These are phyloP conservation scores for Phenganax stokvisi DNA, from an alignment of 92 coral and sea anemone species.

Conservation along the genomic window DNA sequence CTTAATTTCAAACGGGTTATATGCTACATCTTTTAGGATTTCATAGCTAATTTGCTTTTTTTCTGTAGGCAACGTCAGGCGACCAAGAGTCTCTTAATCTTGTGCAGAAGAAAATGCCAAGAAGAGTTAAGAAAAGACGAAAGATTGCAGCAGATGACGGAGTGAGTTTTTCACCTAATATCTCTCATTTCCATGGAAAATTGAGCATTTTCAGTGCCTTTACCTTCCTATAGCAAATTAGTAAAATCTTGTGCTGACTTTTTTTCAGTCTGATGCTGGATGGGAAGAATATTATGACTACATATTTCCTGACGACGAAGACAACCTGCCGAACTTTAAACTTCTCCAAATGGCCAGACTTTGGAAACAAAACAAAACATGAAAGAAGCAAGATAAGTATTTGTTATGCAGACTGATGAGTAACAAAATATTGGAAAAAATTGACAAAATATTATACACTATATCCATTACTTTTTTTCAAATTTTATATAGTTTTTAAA, in stretches of 20 bases:
- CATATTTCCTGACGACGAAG: constrained; percentile 94
- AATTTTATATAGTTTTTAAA: too few relatives aligned
- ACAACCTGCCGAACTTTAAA: constrained; percentile 87
- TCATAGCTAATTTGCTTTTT: neutral
- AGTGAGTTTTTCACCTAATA: constrained; percentile 40
- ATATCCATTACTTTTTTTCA: too few relatives aligned
- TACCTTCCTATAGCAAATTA: neutral
- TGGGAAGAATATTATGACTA: constrained; percentile 98
- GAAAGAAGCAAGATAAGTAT: too few relatives aligned
- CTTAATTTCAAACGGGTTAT: too few relatives aligned
- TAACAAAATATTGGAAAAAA: too few relatives aligned
- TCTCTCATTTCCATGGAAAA: too few relatives aligned
- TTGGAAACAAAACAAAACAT: constrained; percentile 77
- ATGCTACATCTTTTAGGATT: too few relatives aligned
- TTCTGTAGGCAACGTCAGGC: constrained; percentile 60
- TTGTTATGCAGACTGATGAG: too few relatives aligned
- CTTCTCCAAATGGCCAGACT: constrained; percentile 90
- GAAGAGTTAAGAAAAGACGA: constrained; percentile 83
- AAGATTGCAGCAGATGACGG: constrained; percentile 94
- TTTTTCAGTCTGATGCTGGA: constrained; percentile 77
- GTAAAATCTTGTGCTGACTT: neutral
- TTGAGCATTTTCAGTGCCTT: too few relatives aligned
- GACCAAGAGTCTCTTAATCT: constrained; percentile 59
- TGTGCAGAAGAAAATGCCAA: constrained; percentile 84
- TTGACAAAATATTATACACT: too few relatives aligned